phyloP scores from a whole-genome alignment of 1,140 invertebrate species.

The Leptinotarsa defecta region DNA sequence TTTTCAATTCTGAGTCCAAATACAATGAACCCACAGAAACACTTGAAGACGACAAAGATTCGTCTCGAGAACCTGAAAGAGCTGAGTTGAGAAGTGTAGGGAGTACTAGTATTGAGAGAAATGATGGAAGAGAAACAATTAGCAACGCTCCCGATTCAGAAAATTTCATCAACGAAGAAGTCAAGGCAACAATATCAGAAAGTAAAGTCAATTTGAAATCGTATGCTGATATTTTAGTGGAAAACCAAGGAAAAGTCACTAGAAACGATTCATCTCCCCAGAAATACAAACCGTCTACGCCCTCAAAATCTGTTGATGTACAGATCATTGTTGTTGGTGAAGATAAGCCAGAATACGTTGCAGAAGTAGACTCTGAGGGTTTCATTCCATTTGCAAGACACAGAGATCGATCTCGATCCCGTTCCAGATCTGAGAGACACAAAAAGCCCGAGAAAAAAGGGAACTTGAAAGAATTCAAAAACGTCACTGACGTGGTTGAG shows the following conservation, averaged over 20 bases:
- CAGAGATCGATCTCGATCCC: constrained; percentile 46
- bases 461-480: neutral
- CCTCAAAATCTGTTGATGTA: neutral
- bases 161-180: neutral
- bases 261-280: neutral
- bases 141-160: neutral
- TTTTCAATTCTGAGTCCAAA: neutral
- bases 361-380: constrained; percentile 41
- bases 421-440: constrained; percentile 32
- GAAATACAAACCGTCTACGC: neutral
- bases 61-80: neutral
- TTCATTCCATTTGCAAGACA: constrained; percentile 45
- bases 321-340: neutral
- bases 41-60: no score
- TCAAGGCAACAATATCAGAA: neutral
- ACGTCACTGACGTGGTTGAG: no score
- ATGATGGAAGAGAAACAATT: no score
- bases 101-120: neutral
- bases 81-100: neutral
- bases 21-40: no score
- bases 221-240: constrained; percentile 9
- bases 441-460: neutral
- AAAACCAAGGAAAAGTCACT: neutral
- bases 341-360: neutral
- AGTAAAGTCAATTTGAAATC: neutral